These are phyloP conservation scores for Poecilia velifera DNA, from an alignment of 2,797 vertebrate genomes.

Conservation along the genomic window DNA sequence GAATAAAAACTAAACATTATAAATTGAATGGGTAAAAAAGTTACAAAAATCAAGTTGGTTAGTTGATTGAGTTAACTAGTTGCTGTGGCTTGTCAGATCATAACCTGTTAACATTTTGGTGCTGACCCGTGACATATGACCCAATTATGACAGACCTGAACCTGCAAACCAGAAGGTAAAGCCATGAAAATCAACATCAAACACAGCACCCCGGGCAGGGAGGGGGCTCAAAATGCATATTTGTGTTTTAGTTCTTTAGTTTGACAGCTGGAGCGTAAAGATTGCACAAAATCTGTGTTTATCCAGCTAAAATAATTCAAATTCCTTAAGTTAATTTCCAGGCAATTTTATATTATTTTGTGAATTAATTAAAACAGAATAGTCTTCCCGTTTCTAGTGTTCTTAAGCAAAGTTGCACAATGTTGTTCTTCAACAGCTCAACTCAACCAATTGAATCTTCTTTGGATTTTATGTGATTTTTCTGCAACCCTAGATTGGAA, in stretches of 20 bases:
- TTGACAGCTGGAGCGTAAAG: not conserved
- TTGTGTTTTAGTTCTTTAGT: not conserved
- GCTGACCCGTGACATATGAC: conserved; percentile 7
- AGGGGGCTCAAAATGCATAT: not conserved
- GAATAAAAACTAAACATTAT: not conserved
- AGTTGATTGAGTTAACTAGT: not conserved
- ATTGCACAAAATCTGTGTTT: not conserved
- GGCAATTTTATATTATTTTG: not conserved
- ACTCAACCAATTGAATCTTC: not conserved
- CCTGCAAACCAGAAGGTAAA: not conserved
- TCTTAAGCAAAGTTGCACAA: not conserved
- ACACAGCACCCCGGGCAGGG: not conserved
- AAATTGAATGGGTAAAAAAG: not conserved
- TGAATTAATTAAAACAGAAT: not conserved
- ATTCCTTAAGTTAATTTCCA: not conserved
- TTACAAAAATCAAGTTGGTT: not conserved
- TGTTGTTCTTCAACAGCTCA: not conserved
- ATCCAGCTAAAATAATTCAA: not conserved
- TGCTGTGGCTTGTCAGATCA: not conserved
- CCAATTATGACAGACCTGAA: not conserved
- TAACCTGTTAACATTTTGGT: not conserved
- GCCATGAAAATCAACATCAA: not conserved
- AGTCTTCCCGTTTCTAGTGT: not conserved
- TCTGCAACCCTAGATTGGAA: not conserved
- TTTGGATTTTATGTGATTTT: not conserved